Evolutionary conservation across 2,888 invertebrate genomes (phyloP), one percentile per base, ranked within the genome.

Genomic region (Strigamia maritima): DNA sequence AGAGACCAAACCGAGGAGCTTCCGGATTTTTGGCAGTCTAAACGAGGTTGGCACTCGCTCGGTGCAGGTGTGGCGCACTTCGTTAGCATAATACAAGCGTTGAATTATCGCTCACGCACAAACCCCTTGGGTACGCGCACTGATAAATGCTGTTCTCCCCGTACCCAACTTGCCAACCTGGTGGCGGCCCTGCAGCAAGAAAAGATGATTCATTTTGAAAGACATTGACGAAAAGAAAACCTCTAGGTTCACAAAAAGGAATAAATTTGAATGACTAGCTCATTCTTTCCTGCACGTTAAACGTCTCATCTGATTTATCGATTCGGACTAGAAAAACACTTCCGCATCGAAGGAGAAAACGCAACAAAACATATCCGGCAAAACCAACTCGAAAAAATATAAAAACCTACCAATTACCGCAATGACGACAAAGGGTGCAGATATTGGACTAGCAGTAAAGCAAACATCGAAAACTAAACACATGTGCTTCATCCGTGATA

Each of bases 81-180:
- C 70, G 70, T 70, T 70, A 70, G 70, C 70, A 70, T 70, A 70
- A 70, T 70, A 70, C 70, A 70, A 70, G 70, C 70, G 70, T 70
- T 70, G 70, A 70, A 70, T 70, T 70, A 70, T 70, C 70, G 70
- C 70, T 70, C 70, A 70, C 70, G 70, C 70, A 70, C 70, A 70
- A 70, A 70, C 70, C 70, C 24, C 26, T 24, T 70, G 70, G 70
- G 70, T 70, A 70, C 70, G 26, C n/a, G 70, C 70, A 70, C 70
- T 70, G 70, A 70, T 70, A 70, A 70, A 70, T 26, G 70, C 70
- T 70, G 70, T 28, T 70, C 70, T 70, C 70, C 16, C 70, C 14
- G 70, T 28, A 16, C 70, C 70, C 26, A 26, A 70, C 70, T 70
- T 70, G 70, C 70, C 70, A 70, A 70, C 70, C 70, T 12, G 26